Evolutionary conservation across 2,888 invertebrate species (phyloP).

Genomic region (Eupithecia tripunctaria): DNA sequence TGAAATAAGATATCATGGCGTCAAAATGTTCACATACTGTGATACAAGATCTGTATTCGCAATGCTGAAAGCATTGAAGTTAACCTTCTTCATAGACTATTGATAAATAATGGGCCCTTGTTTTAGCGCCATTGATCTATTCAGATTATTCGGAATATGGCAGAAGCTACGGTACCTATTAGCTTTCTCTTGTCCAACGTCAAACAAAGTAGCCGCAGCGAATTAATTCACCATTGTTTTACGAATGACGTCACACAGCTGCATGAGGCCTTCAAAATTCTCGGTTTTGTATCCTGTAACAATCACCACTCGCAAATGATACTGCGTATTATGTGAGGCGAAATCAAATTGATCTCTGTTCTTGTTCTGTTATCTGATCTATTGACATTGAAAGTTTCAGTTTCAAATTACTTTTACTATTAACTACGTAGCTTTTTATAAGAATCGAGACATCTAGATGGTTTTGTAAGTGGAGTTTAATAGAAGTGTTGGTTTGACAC

Average conservation of each 20-base stretch:
- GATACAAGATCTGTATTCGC: neutral
- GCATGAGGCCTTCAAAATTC: slow-evolving; percentile 55
- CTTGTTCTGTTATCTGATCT: slow-evolving; percentile 18
- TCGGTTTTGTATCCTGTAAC: slow-evolving; percentile 48
- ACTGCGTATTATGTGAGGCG: slow-evolving; percentile 21
- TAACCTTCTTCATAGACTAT: slow-evolving; percentile 4
- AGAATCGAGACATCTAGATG: neutral
- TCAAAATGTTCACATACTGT: neutral
- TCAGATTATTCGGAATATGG: slow-evolving; percentile 44
- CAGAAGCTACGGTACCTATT: slow-evolving; percentile 48
- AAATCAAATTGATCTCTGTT: slow-evolving; percentile 8
- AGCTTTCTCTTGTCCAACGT: slow-evolving; percentile 58
- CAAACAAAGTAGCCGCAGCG: slow-evolving; percentile 48
- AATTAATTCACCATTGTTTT: slow-evolving; percentile 71
- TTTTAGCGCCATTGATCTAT: slow-evolving; percentile 28
- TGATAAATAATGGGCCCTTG: slow-evolving; percentile 16
- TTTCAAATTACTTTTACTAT: slow-evolving; percentile 21
- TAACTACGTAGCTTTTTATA: neutral
- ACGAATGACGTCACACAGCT: slow-evolving; percentile 62
- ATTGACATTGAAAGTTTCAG: slow-evolving; percentile 24
- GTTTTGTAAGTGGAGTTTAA: slow-evolving; percentile 24
- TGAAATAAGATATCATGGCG: slow-evolving; percentile 47
- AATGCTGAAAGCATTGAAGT: neutral
- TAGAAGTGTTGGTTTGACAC: slow-evolving; percentile 38
- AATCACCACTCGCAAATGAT: slow-evolving; percentile 51